Conservation (phyloP, 2,888 invertebrate species). For the Coleophora deauratella region DNA sequence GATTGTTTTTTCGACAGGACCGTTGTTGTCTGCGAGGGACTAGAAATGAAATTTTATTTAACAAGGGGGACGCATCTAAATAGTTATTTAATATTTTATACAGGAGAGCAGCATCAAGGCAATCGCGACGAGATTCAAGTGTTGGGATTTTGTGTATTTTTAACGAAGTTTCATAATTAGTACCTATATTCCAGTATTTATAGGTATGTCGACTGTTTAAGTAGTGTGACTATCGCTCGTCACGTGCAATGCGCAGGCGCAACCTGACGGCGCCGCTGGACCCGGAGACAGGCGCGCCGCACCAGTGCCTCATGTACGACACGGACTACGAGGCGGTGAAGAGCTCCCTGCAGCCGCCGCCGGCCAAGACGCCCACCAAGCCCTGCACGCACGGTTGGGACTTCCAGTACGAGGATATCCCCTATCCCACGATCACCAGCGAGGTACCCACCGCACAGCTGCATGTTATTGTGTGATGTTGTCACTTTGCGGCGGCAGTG, state of each 20-base stretch:
- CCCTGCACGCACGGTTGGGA: conserved; percentile 41
- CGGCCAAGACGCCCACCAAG: conserved; percentile 21
- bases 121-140: too few species aligned
- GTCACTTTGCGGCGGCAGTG: not conserved
- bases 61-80: too few species aligned
- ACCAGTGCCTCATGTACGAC: conserved; percentile 34
- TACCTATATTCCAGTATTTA: not conserved
- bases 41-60: too few species aligned
- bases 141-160: too few species aligned
- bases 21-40: too few species aligned
- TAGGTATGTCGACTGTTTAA: not conserved
- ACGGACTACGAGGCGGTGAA: conserved; percentile 39
- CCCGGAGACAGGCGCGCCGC: too few species aligned
- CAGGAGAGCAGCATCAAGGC: too few species aligned
- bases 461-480: not conserved
- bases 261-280: too few species aligned
- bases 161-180: too few species aligned
- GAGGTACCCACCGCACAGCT: conserved; percentile 23
- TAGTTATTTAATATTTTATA: too few species aligned
- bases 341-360: conserved; percentile 28
- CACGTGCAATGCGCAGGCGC: conserved; percentile 20
- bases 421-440: conserved; percentile 38
- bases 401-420: conserved; percentile 38
- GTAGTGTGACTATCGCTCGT: not conserved
- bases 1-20: too few species aligned